Base-by-base conservation (phyloP, 2,797 vertebrate species). In the Clamator glandarius region DNA sequence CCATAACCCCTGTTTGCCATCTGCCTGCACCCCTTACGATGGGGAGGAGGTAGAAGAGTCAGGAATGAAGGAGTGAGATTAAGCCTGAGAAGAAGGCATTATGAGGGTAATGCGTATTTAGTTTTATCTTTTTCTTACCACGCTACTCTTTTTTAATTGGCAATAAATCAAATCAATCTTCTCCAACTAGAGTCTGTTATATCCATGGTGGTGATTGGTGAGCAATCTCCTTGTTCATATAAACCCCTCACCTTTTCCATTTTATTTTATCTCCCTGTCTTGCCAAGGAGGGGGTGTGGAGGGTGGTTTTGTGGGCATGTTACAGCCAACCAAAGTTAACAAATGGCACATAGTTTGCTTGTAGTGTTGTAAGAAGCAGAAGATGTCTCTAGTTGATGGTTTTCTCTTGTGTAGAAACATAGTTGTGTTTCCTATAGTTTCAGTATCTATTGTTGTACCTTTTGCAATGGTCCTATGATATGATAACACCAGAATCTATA, bases 131-230 rank as follows among this genome's bases (percentile, higher is more conserved):
- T 87, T 80, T 74, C 69, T 90, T 18, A 73, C 15, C 7, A 12
- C 54, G 17, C 19, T 57, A 41, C 8, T 84, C 26, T 61, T 23
- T 58, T 91, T 93, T 80, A 90, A 35, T 74, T 62, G n/a, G 2
- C 16, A 51, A 25, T 48, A 85, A 76, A 51, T 63, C 7, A 69
- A 86, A 70, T 70, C 21, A 62, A 26, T 44, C 23, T 77, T 86
- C 29, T 70, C 23, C 31, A 44, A 7, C 11, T 70, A 23, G 20
- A 72, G 19, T 41, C 41, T 85, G 19, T 74, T 88, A 80, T 80
- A n/a, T 11, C 12, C 0, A 0, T 52, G 25, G 11, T 29, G 23
- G 10, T 74, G 66, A 21, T 12, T 33, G 35, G 16, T 78, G 61
- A 83, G 10, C 0, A 1, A 42, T 42, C 31, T 66, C 59, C 23